Conservation (phyloP, 2,888 invertebrate genomes). For the Norana najaformis region DNA sequence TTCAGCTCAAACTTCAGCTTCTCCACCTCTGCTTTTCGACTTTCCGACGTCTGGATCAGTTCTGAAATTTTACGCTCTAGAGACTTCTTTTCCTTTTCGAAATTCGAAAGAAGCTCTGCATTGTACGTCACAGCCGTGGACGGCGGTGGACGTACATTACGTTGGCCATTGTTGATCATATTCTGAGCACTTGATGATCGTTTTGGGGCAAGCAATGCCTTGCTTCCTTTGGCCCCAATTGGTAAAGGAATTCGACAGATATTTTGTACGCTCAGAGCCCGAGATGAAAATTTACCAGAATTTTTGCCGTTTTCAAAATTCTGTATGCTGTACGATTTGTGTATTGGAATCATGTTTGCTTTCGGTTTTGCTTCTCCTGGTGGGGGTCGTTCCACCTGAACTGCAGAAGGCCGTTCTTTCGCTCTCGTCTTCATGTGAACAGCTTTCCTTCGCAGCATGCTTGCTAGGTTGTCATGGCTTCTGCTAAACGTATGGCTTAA, state of each 20-base stretch:
- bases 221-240: conserved; percentile 37
- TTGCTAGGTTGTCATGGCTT: conserved; percentile 59
- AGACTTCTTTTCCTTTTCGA: conserved; percentile 62
- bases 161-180: conserved; percentile 51
- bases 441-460: conserved; percentile 51
- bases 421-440: conserved; percentile 10
- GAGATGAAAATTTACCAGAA: conserved; percentile 48
- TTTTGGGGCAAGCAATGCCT: conserved; percentile 51
- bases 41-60: conserved; percentile 58
- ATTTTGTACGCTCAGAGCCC: conserved; percentile 58
- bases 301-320: conserved; percentile 52
- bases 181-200: conserved; percentile 60
- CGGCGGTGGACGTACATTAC: conserved; percentile 45
- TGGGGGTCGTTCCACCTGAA: conserved; percentile 39
- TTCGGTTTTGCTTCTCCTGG: neutral
- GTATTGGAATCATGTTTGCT: conserved; percentile 46
- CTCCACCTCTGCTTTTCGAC: conserved; percentile 29
- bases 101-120: conserved; percentile 60
- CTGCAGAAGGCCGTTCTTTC: conserved; percentile 34
- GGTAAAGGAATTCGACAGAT: conserved; percentile 44
- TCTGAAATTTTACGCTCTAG: conserved; percentile 63
- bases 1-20: conserved; percentile 34
- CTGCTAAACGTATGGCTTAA: conserved; percentile 47
- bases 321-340: conserved; percentile 56
- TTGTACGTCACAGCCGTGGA: conserved; percentile 60